A percentile compares a stretch with the other conserved stretches of the same genome.
Conservation (phyloP, 1,140 invertebrate genomes). For the Lordiphosa clarofinis region DNA sequence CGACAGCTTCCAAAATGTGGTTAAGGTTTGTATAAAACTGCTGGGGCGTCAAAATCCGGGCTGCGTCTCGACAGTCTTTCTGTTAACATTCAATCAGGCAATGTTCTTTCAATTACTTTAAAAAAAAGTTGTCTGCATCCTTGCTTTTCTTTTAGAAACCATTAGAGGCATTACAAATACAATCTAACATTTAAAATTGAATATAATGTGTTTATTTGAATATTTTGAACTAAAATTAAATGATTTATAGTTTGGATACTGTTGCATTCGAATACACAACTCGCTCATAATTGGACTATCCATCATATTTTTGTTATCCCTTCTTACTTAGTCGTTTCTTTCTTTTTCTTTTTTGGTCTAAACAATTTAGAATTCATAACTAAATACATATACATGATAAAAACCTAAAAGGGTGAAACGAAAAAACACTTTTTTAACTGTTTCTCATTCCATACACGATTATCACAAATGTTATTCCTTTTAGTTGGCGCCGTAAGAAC, state of each 20-base stretch:
- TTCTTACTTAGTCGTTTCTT: conserved; percentile 36
- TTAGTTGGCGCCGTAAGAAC: conserved; percentile 40
- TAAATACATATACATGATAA: conserved; percentile 27
- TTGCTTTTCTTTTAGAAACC: too few relatives aligned
- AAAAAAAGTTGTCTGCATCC: too few relatives aligned
- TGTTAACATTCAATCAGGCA: too few relatives aligned
- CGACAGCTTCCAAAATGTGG: too few relatives aligned
- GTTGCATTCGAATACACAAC: conserved; percentile 12
- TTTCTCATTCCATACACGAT: conserved; percentile 21
- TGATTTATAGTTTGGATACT: conserved; percentile 34
- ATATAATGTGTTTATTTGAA: conserved; percentile 43
- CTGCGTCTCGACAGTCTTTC: too few relatives aligned
- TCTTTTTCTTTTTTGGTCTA: conserved; percentile 8
- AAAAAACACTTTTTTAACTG: neutral
- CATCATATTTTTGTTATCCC: conserved; percentile 19
- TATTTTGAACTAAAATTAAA: conserved; percentile 36
- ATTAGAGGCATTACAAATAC: too few relatives aligned
- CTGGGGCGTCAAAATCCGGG: too few relatives aligned
- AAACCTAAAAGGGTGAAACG: conserved; percentile 19
- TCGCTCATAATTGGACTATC: conserved; percentile 17
- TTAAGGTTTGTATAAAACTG: too few relatives aligned
- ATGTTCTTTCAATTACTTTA: too few relatives aligned
- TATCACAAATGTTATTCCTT: conserved; percentile 52
- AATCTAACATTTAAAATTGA: conserved; percentile 9
- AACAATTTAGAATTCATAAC: conserved; percentile 31